phyloP scores from a whole-genome alignment of 2,113 vertebrate species.

The Jacana jacana region DNA sequence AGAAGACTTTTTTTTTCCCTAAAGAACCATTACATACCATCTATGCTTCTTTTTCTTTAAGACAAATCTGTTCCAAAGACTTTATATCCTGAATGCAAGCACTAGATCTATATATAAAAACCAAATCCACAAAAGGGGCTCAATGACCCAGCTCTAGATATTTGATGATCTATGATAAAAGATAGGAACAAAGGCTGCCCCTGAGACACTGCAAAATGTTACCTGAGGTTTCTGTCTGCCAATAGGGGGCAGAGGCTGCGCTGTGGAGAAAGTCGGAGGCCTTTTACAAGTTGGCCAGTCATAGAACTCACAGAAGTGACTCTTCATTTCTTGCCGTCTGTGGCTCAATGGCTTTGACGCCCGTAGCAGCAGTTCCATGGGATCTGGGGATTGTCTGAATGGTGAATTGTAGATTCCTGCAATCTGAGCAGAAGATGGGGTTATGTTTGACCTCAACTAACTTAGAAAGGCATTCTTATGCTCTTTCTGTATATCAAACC shows the following conservation, averaged over 20 bases:
- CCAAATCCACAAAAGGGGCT: neutral
- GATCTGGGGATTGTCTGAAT: constrained; percentile 81
- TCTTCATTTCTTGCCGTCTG: neutral
- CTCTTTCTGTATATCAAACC: neutral
- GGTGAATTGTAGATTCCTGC: constrained; percentile 93
- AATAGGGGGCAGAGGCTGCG: constrained; percentile 78
- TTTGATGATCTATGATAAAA: neutral
- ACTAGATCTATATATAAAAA: neutral
- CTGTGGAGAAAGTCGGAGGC: constrained; percentile 40
- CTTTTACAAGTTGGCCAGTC: constrained; percentile 58
- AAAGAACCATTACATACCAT: neutral
- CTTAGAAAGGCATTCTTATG: neutral
- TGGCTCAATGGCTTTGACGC: constrained; percentile 77
- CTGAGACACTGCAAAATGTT: neutral
- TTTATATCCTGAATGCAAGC: neutral
- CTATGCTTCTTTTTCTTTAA: neutral
- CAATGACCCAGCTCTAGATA: fast-evolving
- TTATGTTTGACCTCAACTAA: neutral
- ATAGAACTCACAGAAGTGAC: neutral
- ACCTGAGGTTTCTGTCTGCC: constrained; percentile 84
- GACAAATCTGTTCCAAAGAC: neutral
- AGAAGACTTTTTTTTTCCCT: neutral
- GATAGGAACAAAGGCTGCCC: neutral
- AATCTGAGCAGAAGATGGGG: constrained; percentile 69
- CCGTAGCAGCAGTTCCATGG: constrained; percentile 84